Percentiles rank a stretch among this genome's conserved stretches.
Conservation (phyloP, 2,888 invertebrate species). For the Prosopocoilus inquinatus region DNA sequence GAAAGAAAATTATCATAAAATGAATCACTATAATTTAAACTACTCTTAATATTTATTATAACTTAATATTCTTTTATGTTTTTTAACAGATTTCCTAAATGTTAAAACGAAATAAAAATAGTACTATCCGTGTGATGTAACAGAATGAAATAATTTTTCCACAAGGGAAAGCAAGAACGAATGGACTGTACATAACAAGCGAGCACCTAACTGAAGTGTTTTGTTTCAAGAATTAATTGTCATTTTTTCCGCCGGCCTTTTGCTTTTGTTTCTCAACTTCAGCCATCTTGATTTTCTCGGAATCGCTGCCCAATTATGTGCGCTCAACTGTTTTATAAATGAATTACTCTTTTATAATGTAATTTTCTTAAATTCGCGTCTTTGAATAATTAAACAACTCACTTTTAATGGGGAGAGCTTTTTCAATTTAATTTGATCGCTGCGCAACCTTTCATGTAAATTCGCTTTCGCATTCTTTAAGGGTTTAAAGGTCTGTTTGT, state of each 20-base stretch:
- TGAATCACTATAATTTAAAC: too few relatives aligned
- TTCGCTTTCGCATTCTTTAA: neutral
- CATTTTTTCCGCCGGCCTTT: constrained; percentile 31
- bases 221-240: constrained; percentile 50
- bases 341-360: constrained; percentile 45
- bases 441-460: neutral
- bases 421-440: neutral
- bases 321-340: constrained; percentile 47
- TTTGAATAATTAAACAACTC: constrained; percentile 38
- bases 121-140: too few relatives aligned
- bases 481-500: too few relatives aligned
- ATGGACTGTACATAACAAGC: constrained; percentile 18
- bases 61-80: too few relatives aligned
- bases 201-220: constrained; percentile 39
- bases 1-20: too few relatives aligned
- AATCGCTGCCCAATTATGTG: constrained; percentile 47
- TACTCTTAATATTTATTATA: too few relatives aligned
- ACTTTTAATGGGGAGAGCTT: constrained; percentile 31
- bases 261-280: constrained; percentile 20
- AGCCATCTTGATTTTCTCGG: constrained; percentile 49
- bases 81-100: too few relatives aligned
- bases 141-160: too few relatives aligned
- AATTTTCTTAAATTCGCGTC: constrained; percentile 41
- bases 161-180: constrained; percentile 31
- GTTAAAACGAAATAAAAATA: too few relatives aligned